A percentile compares a stretch with the other conserved stretches of the same genome.
Evolutionary conservation across 1,140 invertebrate genomes (phyloP).

Genomic region (Drosophila kepulauana): DNA sequence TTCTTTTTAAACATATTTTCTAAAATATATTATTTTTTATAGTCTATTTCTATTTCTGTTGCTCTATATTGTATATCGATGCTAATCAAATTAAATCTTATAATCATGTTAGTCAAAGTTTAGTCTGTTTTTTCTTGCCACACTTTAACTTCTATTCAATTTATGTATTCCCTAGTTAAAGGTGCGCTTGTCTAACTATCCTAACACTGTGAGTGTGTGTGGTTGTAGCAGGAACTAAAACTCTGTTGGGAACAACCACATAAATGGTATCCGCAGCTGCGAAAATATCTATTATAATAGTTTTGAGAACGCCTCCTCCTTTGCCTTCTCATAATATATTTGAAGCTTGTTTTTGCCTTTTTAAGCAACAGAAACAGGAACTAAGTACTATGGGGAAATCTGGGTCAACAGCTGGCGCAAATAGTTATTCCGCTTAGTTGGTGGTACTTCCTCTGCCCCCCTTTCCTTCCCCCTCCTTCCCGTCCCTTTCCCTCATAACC

Average conservation of each 20-base stretch:
- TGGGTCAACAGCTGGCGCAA: constrained; percentile 16
- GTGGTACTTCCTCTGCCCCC: not conserved
- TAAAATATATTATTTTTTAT: too few relatives aligned
- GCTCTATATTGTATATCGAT: too few relatives aligned
- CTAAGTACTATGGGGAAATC: constrained; percentile 8
- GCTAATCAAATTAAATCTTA: too few relatives aligned
- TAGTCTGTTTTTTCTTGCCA: too few relatives aligned
- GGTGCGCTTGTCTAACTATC: too few relatives aligned
- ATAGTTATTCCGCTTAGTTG: not conserved
- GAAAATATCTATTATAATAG: constrained; percentile 10
- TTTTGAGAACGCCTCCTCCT: not conserved
- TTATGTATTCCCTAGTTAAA: too few relatives aligned
- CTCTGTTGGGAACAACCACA: not conserved
- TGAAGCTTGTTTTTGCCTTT: constrained; percentile 6
- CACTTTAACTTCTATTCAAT: too few relatives aligned
- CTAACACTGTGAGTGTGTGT: too few relatives aligned
- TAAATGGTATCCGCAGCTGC: not conserved
- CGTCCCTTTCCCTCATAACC: not conserved
- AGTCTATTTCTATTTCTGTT: too few relatives aligned
- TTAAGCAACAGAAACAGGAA: constrained; percentile 1
- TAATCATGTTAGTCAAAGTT: too few relatives aligned
- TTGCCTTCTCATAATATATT: not conserved
- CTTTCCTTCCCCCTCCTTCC: not conserved
- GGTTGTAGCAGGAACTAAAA: not conserved
- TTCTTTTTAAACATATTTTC: too few relatives aligned